A percentile compares a stretch with the other conserved stretches of the same genome.
Evolutionary conservation across 2,888 invertebrate genomes (phyloP).

Genomic region (Oscheius myriophilus): DNA sequence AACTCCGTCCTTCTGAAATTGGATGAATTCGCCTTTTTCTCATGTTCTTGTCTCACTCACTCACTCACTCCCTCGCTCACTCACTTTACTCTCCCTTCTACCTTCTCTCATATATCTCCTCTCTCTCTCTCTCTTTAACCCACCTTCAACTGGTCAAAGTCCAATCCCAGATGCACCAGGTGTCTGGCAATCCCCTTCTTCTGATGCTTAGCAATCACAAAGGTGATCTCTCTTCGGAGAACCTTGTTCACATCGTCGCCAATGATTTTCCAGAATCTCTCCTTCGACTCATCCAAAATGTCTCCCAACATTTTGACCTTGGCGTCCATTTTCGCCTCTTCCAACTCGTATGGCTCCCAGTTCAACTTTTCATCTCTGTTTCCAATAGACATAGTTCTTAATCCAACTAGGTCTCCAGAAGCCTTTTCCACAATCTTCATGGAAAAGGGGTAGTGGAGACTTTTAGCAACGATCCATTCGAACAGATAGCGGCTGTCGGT

Average conservation of each 20-base stretch:
- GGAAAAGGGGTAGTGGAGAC: constrained; percentile 25
- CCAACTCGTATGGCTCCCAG: constrained; percentile 12
- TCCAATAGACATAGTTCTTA: constrained; percentile 23
- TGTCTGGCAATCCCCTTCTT: constrained; percentile 22
- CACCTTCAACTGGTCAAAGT: constrained; percentile 18
- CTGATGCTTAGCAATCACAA: constrained; percentile 20
- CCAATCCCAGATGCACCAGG: constrained; percentile 14
- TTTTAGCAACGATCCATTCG: constrained; percentile 23
- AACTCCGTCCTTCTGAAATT: constrained; percentile 17
- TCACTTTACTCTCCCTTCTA: too few relatives aligned
- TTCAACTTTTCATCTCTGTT: constrained; percentile 13
- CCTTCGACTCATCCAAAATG: constrained; percentile 20
- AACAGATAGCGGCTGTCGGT: constrained; percentile 8
- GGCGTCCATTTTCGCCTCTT: neutral
- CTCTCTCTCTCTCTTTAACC: neutral
- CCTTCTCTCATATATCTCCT: too few relatives aligned
- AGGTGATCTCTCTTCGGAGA: constrained; percentile 25
- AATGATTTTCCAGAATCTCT: constrained; percentile 20
- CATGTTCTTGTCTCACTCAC: too few relatives aligned
- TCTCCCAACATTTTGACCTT: constrained; percentile 13
- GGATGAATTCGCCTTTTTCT: too few relatives aligned
- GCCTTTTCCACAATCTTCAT: constrained; percentile 16
- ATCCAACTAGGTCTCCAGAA: constrained; percentile 4
- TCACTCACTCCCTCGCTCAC: too few relatives aligned
- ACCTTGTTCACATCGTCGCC: constrained; percentile 17